phyloP scores from a whole-genome alignment of 2,888 invertebrate genomes.

The Eremobia ochroleuca region DNA sequence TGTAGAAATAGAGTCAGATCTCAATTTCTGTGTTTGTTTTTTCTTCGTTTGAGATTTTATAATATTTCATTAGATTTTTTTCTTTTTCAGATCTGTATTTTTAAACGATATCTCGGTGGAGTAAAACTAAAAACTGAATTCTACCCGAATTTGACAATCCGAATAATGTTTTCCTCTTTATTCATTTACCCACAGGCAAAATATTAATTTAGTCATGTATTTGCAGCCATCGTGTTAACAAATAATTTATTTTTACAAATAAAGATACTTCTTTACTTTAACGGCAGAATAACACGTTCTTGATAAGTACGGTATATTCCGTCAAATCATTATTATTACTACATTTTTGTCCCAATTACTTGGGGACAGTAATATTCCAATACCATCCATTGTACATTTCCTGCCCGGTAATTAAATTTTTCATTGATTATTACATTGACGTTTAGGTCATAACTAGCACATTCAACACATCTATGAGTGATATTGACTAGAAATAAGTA shows the following conservation, averaged over 20 bases:
- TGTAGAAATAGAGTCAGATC: neutral
- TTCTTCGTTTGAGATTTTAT: neutral
- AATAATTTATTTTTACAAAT: constrained; percentile 5
- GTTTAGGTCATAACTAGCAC: constrained; percentile 69
- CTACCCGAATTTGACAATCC: too few species aligned
- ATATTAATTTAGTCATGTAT: neutral
- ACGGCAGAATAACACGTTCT: constrained; percentile 2
- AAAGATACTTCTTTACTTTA: neutral
- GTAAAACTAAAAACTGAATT: neutral
- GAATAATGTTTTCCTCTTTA: neutral
- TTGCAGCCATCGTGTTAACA: constrained; percentile 21
- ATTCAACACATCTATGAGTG: constrained; percentile 73
- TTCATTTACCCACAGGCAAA: neutral
- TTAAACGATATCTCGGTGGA: neutral
- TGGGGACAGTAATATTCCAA: constrained; percentile 5
- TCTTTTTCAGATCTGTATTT: neutral
- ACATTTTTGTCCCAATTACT: neutral
- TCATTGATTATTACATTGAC: constrained; percentile 49
- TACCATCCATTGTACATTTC: constrained; percentile 21
- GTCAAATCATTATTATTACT: constrained; percentile 12
- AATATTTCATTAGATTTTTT: neutral
- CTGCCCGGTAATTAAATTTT: constrained; percentile 45
- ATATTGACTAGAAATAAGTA: constrained; percentile 80
- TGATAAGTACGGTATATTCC: constrained; percentile 22
- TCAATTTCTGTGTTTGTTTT: too few species aligned